A percentile compares a stretch with the other conserved stretches of the same genome.
phyloP scores from a whole-genome alignment of 2,888 invertebrate genomes.

The Synergus itoensis region DNA sequence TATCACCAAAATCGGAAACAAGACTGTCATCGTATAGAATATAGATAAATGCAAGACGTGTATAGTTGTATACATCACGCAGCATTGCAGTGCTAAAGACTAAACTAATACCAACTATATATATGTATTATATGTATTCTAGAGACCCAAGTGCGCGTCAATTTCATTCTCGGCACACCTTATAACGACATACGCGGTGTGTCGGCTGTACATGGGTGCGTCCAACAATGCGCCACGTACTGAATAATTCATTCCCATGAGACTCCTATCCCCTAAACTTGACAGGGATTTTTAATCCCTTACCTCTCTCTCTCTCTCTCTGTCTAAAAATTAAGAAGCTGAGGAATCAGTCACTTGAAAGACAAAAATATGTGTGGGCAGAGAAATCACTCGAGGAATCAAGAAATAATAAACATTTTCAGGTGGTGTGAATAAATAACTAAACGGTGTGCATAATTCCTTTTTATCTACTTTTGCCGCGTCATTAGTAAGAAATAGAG shows the following conservation, averaged over 20 bases:
- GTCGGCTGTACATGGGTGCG: slow-evolving; percentile 56
- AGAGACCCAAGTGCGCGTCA: slow-evolving; percentile 38
- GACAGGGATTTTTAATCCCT: neutral
- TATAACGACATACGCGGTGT: slow-evolving; percentile 39
- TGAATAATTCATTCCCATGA: slow-evolving; percentile 58
- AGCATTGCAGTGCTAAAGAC: neutral
- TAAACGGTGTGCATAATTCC: neutral
- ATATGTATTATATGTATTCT: neutral
- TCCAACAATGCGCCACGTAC: slow-evolving; percentile 54
- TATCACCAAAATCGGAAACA: slow-evolving; percentile 36
- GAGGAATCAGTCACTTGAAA: neutral
- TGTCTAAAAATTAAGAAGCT: neutral
- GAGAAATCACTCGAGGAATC: too few species aligned
- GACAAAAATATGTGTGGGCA: neutral
- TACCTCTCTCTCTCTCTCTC: neutral
- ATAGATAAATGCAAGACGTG: neutral
- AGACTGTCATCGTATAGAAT: neutral
- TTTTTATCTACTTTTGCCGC: neutral
- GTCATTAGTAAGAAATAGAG: neutral
- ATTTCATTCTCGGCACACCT: slow-evolving; percentile 54
- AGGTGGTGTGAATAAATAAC: too few species aligned
- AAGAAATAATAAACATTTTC: too few species aligned
- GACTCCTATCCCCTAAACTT: slow-evolving; percentile 12
- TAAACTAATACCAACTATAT: slow-evolving; percentile 23
- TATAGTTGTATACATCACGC: neutral